Conservation (phyloP, 2,888 invertebrate genomes). For the Cheilosia pagana region DNA sequence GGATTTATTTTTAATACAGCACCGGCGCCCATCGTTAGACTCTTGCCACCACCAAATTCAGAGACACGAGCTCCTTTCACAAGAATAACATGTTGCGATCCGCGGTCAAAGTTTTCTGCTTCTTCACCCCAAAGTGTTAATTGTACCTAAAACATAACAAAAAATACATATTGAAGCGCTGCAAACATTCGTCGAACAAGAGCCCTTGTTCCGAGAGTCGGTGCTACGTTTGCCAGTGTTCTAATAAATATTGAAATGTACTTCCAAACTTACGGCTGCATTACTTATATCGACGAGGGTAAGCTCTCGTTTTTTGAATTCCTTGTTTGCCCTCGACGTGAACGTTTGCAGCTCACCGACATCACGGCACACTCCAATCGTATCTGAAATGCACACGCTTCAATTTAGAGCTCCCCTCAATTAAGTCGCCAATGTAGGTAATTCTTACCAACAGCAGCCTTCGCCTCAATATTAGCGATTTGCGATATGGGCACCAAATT, state of each 20-base stretch:
- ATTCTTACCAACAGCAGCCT: conserved; percentile 88
- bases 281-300: conserved; percentile 93
- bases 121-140: conserved; percentile 96
- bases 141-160: conserved; percentile 84
- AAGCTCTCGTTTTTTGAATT: conserved; percentile 95
- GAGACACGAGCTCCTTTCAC: conserved; percentile 92
- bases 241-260: too few relatives aligned
- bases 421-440: neutral
- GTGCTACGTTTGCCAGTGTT: too few relatives aligned
- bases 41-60: conserved; percentile 94
- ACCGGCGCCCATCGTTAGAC: conserved; percentile 86
- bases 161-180: too few relatives aligned
- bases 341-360: conserved; percentile 89
- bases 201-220: too few relatives aligned
- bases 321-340: conserved; percentile 89
- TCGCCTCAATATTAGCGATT: conserved; percentile 87
- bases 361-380: conserved; percentile 93
- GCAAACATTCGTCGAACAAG: too few relatives aligned
- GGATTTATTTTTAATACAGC: conserved; percentile 92
- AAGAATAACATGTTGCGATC: conserved; percentile 91
- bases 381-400: conserved; percentile 85
- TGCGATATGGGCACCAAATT: conserved; percentile 91
- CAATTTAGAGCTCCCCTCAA: neutral
- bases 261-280: conserved; percentile 85
- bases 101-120: conserved; percentile 93